A percentile compares a stretch with the other conserved stretches of the same genome.
phyloP scores from a whole-genome alignment of 2,888 invertebrate genomes.

The Crematogaster levior region DNA sequence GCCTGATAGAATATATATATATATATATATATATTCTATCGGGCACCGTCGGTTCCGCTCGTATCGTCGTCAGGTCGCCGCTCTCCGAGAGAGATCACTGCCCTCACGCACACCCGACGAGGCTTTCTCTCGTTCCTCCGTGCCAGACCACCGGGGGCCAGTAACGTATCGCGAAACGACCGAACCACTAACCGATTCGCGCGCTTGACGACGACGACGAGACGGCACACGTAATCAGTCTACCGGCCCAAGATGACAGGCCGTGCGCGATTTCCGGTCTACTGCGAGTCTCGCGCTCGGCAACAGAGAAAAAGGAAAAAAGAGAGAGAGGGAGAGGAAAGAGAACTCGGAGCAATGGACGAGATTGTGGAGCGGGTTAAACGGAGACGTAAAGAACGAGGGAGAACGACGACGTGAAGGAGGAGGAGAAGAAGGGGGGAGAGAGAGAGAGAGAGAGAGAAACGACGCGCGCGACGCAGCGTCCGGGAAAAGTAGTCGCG shows the following conservation, averaged over 20 bases:
- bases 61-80: slow-evolving; percentile 84
- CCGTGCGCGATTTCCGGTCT: slow-evolving; percentile 73
- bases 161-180: slow-evolving; percentile 71
- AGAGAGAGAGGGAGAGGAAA: slow-evolving; percentile 24
- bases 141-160: slow-evolving; percentile 68
- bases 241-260: slow-evolving; percentile 44
- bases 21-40: slow-evolving; percentile 62
- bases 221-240: slow-evolving; percentile 21
- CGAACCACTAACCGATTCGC: slow-evolving; percentile 56
- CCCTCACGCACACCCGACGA: slow-evolving; percentile 83
- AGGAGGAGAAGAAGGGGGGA: slow-evolving; percentile 29
- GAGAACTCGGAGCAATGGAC: slow-evolving; percentile 5
- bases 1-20: not conserved
- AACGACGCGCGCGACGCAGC: slow-evolving; percentile 24
- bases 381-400: slow-evolving; percentile 24
- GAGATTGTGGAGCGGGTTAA: slow-evolving; percentile 32
- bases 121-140: slow-evolving; percentile 77
- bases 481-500: slow-evolving; percentile 10
- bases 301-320: slow-evolving; percentile 68
- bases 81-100: slow-evolving; percentile 85
- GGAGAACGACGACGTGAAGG: not conserved
- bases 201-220: slow-evolving; percentile 22
- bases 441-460: not conserved
- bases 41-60: slow-evolving; percentile 74
- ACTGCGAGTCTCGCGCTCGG: slow-evolving; percentile 69